Conservation (phyloP, 2,888 invertebrate species). For the Cremastobaeus sp. region DNA sequence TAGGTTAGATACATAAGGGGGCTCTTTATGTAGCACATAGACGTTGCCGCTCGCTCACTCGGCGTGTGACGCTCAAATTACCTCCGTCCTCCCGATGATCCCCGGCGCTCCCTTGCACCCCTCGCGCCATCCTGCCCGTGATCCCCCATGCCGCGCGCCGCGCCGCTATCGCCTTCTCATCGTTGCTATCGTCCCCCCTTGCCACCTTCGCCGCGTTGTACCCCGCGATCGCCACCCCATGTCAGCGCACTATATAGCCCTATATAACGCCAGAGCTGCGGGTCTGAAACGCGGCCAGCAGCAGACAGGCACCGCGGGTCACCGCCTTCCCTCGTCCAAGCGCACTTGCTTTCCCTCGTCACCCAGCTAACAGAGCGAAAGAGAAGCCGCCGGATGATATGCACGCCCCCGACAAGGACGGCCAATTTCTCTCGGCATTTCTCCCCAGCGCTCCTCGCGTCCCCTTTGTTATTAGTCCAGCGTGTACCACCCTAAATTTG, state of each 20-base stretch:
- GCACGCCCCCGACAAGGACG: constrained; percentile 30
- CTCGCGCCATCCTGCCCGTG: constrained; percentile 60
- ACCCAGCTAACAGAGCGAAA: constrained; percentile 41
- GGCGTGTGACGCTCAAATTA: constrained; percentile 78
- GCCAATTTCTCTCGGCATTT: constrained; percentile 17
- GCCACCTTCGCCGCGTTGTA: constrained; percentile 43
- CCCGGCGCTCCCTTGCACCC: constrained; percentile 67
- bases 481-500: constrained; percentile 74
- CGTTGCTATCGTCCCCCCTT: constrained; percentile 30
- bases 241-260: constrained; percentile 44
- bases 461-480: constrained; percentile 73
- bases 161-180: constrained; percentile 30
- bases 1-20: constrained; percentile 76
- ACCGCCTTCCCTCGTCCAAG: constrained; percentile 67
- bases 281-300: constrained; percentile 75
- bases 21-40: constrained; percentile 77
- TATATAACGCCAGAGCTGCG: constrained; percentile 55
- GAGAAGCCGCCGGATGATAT: constrained; percentile 37
- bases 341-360: constrained; percentile 49
- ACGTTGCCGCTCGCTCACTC: constrained; percentile 74
- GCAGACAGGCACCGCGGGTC: constrained; percentile 78
- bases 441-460: constrained; percentile 52
- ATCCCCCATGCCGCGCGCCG: constrained; percentile 48
- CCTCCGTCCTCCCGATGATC: constrained; percentile 75
- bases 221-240: constrained; percentile 55